Conservation (phyloP, 2,888 invertebrate genomes). For the Pterostichus niger region DNA sequence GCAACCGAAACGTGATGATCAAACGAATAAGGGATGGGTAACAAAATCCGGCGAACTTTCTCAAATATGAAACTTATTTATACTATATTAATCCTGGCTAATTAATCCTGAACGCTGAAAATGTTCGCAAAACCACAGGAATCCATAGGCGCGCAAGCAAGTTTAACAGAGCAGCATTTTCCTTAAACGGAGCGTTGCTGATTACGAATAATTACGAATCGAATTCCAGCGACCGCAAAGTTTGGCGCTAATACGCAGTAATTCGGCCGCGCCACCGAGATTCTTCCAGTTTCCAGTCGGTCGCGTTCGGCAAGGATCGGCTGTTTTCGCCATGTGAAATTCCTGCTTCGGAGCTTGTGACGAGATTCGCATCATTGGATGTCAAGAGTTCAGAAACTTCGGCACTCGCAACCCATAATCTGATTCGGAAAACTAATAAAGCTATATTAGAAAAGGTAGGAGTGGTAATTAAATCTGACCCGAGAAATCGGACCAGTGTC, state of each 20-base stretch:
- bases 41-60: not conserved
- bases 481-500: slow-evolving; percentile 21
- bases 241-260: slow-evolving; percentile 45
- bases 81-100: slow-evolving; percentile 38
- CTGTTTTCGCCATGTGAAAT: not conserved
- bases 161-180: slow-evolving; percentile 30
- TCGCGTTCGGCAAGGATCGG: slow-evolving; percentile 5
- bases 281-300: slow-evolving; percentile 22
- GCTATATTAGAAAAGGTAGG: slow-evolving; percentile 60
- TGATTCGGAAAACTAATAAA: slow-evolving; percentile 64
- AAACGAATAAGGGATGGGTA: not conserved
- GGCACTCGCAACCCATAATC: slow-evolving; percentile 47
- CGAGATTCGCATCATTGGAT: slow-evolving; percentile 60
- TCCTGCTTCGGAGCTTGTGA: slow-evolving; percentile 30
- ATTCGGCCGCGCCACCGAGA: slow-evolving; percentile 21
- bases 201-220: slow-evolving; percentile 55
- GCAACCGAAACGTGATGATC: too few species aligned
- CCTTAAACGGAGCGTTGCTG: slow-evolving; percentile 17
- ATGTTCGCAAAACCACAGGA: slow-evolving; percentile 32
- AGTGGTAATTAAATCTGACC: slow-evolving; percentile 58
- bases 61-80: slow-evolving; percentile 40
- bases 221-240: slow-evolving; percentile 48
- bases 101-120: slow-evolving; percentile 47
- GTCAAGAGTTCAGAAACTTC: slow-evolving; percentile 56
- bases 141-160: slow-evolving; percentile 29